Base-by-base conservation (phyloP, 1,140 invertebrate species). In the Platorchestia sp. region DNA sequence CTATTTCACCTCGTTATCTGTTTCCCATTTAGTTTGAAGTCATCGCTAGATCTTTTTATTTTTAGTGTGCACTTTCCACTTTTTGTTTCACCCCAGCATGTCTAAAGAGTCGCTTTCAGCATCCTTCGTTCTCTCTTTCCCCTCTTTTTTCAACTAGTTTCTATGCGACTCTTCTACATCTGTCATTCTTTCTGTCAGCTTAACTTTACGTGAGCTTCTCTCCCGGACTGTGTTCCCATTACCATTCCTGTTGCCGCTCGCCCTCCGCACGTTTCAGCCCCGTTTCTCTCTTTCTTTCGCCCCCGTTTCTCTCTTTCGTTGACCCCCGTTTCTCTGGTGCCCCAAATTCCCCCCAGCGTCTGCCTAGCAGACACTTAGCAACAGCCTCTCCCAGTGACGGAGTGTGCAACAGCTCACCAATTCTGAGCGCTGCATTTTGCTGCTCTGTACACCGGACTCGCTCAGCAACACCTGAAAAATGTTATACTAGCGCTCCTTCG, bases 391-490 rank as follows among this genome's bases (percentile, higher is more conserved):
- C 59, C 59, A 36, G 59, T 75, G 59, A 75, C 59, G 27, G 59
- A 75, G 59, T 75, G 59, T 75, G 59, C 59, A 75, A 75, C 59
- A 75, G 59, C 59, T 75, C 59, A 75, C 59, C 59, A 75, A 75
- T 75, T 75, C 59, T 75, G 27, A 75, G 59, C 14, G 59, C 59
- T 36, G 59, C 59, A 14, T 75, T 75, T 75, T 75, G 59, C 59
- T 27, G 47, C 47, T 51, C 47, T 19, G 47, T 51, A 19, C 47
- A 51, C 27, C 27, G 59, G 59, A 75, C 27, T 27, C 59, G 59
- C 59, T 75, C 59, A 75, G 59, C 59, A 75, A 75, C 59, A 75
- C 59, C 36, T 75, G 27, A 36, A 27, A 22, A 75, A 75, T 75
- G 36, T 75, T 75, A 75, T 75, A 27, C 59, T 75, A 75, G 14